A percentile compares a stretch with the other conserved stretches of the same genome.
phyloP scores from a whole-genome alignment of 2,888 invertebrate species.

The Noctua pronuba region DNA sequence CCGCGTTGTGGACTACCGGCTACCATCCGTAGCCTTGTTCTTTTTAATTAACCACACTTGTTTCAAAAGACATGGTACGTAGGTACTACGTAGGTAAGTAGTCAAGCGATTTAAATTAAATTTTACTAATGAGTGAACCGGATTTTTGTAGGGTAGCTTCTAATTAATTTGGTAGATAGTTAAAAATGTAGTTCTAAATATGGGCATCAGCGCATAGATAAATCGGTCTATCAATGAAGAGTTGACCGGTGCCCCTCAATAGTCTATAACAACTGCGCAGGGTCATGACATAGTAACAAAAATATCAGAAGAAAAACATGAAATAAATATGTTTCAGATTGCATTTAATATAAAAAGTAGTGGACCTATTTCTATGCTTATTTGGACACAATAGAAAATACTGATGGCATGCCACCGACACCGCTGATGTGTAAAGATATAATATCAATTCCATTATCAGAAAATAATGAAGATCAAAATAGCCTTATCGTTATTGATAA shows the following conservation, averaged over 20 bases:
- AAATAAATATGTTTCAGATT: constrained; percentile 65
- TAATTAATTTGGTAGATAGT: not conserved
- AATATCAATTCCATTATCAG: constrained; percentile 64
- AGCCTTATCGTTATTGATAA: constrained; percentile 66
- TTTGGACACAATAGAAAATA: constrained; percentile 66
- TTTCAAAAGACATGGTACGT: constrained; percentile 18
- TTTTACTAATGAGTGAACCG: constrained; percentile 12
- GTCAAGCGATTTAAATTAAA: constrained; percentile 11
- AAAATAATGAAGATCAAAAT: constrained; percentile 65
- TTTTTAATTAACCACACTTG: constrained; percentile 53
- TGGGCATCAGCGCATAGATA: not conserved
- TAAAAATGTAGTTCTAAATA: not conserved
- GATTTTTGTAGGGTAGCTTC: not conserved
- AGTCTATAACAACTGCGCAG: constrained; percentile 47
- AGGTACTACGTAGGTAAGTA: not conserved
- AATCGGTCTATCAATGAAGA: constrained; percentile 4
- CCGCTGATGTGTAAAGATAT: constrained; percentile 62
- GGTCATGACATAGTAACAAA: constrained; percentile 49
- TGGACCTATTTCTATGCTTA: constrained; percentile 62
- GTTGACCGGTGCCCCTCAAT: constrained; percentile 30
- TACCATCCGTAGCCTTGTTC: constrained; percentile 42
- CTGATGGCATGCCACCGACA: constrained; percentile 55
- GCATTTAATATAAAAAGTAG: constrained; percentile 58
- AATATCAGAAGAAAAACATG: constrained; percentile 50
- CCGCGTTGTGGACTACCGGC: constrained; percentile 71